Base-by-base conservation (phyloP, 2,888 invertebrate genomes). In the Elaeidobius kamerunicus region DNA sequence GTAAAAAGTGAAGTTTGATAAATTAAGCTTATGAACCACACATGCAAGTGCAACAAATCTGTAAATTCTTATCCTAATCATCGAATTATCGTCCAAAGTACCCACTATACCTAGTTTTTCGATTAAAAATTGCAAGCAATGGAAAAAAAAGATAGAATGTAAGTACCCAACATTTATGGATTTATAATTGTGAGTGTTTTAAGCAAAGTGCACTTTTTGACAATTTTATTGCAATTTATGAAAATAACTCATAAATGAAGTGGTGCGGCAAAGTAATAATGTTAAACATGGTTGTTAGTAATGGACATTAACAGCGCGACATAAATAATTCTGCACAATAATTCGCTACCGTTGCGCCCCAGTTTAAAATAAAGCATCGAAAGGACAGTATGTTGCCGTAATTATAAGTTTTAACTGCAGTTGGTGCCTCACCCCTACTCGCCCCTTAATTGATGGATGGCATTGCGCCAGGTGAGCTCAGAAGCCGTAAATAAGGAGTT, bases 301-400 rank as follows among this genome's bases (percentile, higher is more conserved):
- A 60, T 60, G 54, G 57, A 55, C 57, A 58, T 52, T 56, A 57
- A 54, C 57, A 47, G 54, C 34, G 46, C 27, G 40, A 42, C 49
- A 58, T 58, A 58, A 60, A 60, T 60, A 56, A 52, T 54, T 39
- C 32, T 42, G 17, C 5, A 54, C 56, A 58, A 58, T 58, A 60
- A 60, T 60, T 60, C 42, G 53, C 55, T 39, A 17, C 39, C 49
- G 34, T 20, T 44, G 41, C 20, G 38, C 32, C 34, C 43, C 43
- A 40, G 35, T 54, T 53, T 50, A 44, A 50, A 54, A 54, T 54
- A 50, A 44, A 54, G 40, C 54, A 54, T 39, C 44, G 40, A 54
- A 40, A 54, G 50, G 44, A 50, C 45, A 50, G 54, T 44, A 45
- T 44, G 47, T 49, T 49, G 50, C 49, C 38, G 43, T 53, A 53